Evolutionary conservation across 2,113 vertebrate species (phyloP).

Genomic region (Phrynocephalus versicolor): DNA sequence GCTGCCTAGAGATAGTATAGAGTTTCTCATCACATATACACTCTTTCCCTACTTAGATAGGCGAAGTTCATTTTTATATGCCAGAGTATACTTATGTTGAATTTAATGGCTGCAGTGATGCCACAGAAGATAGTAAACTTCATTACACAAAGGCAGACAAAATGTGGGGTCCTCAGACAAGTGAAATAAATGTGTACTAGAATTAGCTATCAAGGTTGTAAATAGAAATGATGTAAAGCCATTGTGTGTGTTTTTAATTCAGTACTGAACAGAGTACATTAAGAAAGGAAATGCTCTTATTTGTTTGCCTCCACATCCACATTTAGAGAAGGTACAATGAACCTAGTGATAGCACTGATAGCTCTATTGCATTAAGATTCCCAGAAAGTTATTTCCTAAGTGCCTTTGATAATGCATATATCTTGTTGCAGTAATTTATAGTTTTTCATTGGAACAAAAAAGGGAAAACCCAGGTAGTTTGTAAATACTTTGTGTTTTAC

Average conservation of each 20-base stretch:
- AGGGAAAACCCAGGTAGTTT: background rate
- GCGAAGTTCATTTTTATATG: background rate
- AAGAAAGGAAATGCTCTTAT: conserved; percentile 46
- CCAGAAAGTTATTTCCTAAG: conserved; percentile 43
- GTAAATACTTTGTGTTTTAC: background rate
- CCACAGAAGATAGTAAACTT: background rate
- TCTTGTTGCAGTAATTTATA: background rate
- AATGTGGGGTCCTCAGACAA: conserved; percentile 9
- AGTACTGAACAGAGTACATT: conserved; percentile 25
- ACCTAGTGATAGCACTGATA: conserved; percentile 1
- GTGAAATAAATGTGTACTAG: conserved; percentile 19
- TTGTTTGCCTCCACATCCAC: conserved; percentile 28
- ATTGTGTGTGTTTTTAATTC: conserved; percentile 12
- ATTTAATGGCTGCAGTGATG: conserved; percentile 17
- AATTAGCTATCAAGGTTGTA: conserved; percentile 35
- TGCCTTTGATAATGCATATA: conserved; percentile 4
- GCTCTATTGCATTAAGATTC: conserved; percentile 28
- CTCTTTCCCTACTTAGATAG: background rate
- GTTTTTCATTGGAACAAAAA: conserved; percentile 19
- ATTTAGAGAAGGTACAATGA: conserved; percentile 39
- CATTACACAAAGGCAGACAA: conserved; percentile 21
- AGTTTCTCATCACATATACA: too few relatives aligned
- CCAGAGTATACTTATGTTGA: conserved; percentile 29
- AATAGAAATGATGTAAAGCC: conserved; percentile 24
- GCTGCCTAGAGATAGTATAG: background rate